Percentiles rank a stretch among this genome's conserved stretches.
Conservation (phyloP, 2,113 vertebrate genomes). For the Phrynocephalus versicolor region DNA sequence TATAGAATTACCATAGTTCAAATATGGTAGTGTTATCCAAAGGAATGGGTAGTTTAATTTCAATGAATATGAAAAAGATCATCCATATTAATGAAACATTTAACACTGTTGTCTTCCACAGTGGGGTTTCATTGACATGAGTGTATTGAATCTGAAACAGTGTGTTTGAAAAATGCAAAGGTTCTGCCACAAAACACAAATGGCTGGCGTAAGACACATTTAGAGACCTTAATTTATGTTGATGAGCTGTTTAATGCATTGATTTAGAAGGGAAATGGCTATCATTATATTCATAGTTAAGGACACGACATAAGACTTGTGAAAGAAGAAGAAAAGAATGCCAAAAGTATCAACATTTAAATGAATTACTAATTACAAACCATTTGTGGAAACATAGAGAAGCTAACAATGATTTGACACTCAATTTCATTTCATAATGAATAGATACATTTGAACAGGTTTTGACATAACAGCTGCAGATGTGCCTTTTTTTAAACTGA, state of each 20-base stretch:
- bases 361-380: background rate
- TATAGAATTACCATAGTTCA: constrained; percentile 32
- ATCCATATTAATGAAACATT: constrained; percentile 47
- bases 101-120: constrained; percentile 32
- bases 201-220: background rate
- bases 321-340: background rate
- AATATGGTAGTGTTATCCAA: constrained; percentile 15
- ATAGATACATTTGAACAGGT: background rate
- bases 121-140: constrained; percentile 16
- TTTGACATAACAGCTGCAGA: background rate
- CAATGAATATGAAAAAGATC: constrained; percentile 32
- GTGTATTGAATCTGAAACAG: constrained; percentile 27
- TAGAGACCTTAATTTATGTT: constrained; percentile 4
- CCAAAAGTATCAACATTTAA: background rate
- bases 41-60: constrained; percentile 46
- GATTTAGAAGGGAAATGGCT: background rate
- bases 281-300: background rate
- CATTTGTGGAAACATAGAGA: background rate
- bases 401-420: background rate
- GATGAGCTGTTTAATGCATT: background rate
- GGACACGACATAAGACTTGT: background rate
- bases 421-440: background rate
- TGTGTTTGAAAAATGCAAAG: constrained; percentile 25
- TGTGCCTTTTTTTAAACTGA: background rate
- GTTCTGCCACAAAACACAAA: constrained; percentile 7